Conservation (phyloP, 1,140 invertebrate genomes). For the Sycobia sp. region DNA sequence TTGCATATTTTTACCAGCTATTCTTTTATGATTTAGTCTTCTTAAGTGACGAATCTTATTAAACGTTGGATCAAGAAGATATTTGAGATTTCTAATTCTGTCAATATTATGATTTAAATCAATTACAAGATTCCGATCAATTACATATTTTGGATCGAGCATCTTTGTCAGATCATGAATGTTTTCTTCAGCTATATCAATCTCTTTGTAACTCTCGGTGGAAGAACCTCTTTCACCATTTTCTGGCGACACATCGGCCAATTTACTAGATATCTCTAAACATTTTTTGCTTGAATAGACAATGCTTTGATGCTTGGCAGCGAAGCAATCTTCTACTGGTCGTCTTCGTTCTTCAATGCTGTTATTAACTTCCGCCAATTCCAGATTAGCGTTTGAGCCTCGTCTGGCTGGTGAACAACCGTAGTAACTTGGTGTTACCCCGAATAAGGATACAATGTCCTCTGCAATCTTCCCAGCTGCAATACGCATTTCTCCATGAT, state of each 20-base stretch:
- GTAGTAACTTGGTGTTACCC: conserved; percentile 55
- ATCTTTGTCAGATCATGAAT: conserved; percentile 55
- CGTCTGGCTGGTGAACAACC: conserved; percentile 51
- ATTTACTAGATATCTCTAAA: conserved; percentile 43
- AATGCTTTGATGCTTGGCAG: conserved; percentile 40
- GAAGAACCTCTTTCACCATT: conserved; percentile 39
- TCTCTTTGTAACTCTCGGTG: conserved; percentile 36
- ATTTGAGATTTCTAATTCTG: conserved; percentile 55
- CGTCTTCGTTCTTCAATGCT: conserved; percentile 45
- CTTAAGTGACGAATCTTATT: conserved; percentile 54
- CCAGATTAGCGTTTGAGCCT: conserved; percentile 51
- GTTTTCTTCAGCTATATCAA: conserved; percentile 50
- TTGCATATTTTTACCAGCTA: conserved; percentile 39
- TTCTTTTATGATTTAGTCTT: conserved; percentile 48
- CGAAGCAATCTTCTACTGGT: conserved; percentile 52
- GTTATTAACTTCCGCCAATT: conserved; percentile 49
- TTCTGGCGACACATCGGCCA: conserved; percentile 50
- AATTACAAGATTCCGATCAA: conserved; percentile 52
- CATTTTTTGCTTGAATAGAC: conserved; percentile 46
- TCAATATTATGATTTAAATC: conserved; percentile 57
- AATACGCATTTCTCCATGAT: conserved; percentile 68
- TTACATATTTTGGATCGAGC: conserved; percentile 53
- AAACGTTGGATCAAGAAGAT: conserved; percentile 54
- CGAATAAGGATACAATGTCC: conserved; percentile 57
- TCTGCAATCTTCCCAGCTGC: conserved; percentile 67